Evolutionary conservation across 2,888 invertebrate genomes (phyloP), one percentile per base, ranked within the genome.

Genomic region (Cotesia congregata): DNA sequence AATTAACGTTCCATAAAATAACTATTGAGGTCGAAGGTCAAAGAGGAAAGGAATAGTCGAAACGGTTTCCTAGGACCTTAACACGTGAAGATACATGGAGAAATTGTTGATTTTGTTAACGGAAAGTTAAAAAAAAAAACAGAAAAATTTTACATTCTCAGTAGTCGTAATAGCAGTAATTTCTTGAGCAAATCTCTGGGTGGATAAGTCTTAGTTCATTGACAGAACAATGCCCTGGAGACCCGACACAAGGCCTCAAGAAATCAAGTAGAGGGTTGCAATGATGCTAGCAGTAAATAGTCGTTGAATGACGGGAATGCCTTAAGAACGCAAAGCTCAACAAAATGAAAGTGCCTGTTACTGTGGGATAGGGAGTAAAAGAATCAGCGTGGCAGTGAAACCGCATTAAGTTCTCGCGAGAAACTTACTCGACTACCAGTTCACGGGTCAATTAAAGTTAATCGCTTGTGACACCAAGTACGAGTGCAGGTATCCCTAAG

Each of bases 401-500:
- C 77, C 77, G 75, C 81, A 76, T 79, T 77, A 75, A 76, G 72
- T 76, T 75, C 67, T 71, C 67, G 72, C 72, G 65, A 62, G 75
- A 81, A 82, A 82, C 77, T 81, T 80, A 72, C 76, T 50, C 67
- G 70, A 76, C 76, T 77, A 74, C 74, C 12, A 50, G 60, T 39
- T 62, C 72, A 77, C 67, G 76, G 82, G 78, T 78, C 81, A 79
- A 82, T 82, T 82, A 77, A 79, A 79, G 79, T 80, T 82, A 81
- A 82, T 82, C 78, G 81, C 76, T 80, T 77, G 79, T 68, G 82
- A 79, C 79, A 79, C 62, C 75, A 72, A 77, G 74, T 77, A 78
- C 71, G 82, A 79, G 78, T 79, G 59, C 75, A 72, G 75, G 74
- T 30, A 40, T 67, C 59, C 39, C 9, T 74, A 1, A n/a, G n/a